Evolutionary conservation across 2,113 vertebrate species (phyloP).

Genomic region (Cyanistes caeruleus): DNA sequence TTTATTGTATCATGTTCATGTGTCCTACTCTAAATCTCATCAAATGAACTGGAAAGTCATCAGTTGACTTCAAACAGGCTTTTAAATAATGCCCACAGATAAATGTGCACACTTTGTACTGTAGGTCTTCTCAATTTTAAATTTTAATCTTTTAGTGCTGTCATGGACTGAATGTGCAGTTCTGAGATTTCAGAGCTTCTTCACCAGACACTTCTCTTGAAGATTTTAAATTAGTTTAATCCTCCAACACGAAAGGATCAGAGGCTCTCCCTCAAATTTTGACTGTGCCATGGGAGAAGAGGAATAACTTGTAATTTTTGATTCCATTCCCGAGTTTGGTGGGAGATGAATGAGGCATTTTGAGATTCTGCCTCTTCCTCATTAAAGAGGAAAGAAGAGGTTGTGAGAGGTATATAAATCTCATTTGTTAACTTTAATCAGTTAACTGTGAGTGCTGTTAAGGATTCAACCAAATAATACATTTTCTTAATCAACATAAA

Average conservation of each 20-base stretch:
- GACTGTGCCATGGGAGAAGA: background rate
- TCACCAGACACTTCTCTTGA: background rate
- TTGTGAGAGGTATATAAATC: background rate
- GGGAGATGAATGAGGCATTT: background rate
- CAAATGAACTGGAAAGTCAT: background rate
- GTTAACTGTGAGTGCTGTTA: background rate
- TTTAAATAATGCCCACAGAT: slow-evolving; percentile 1
- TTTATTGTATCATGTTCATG: background rate
- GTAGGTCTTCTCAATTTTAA: background rate
- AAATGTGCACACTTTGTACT: background rate
- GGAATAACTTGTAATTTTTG: background rate
- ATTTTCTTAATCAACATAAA: background rate
- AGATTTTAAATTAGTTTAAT: slow-evolving; percentile 2
- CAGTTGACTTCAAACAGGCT: background rate
- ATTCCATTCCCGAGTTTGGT: background rate
- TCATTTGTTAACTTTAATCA: background rate
- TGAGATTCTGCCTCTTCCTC: background rate
- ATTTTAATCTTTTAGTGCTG: background rate
- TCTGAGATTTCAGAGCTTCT: background rate
- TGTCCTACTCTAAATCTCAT: background rate
- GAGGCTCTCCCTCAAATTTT: background rate
- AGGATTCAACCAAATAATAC: background rate
- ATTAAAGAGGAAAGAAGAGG: background rate
- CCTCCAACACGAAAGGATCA: background rate
- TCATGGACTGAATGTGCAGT: background rate